Conservation (phyloP, 2,113 vertebrate species). For the Engystomops pustulosus region DNA sequence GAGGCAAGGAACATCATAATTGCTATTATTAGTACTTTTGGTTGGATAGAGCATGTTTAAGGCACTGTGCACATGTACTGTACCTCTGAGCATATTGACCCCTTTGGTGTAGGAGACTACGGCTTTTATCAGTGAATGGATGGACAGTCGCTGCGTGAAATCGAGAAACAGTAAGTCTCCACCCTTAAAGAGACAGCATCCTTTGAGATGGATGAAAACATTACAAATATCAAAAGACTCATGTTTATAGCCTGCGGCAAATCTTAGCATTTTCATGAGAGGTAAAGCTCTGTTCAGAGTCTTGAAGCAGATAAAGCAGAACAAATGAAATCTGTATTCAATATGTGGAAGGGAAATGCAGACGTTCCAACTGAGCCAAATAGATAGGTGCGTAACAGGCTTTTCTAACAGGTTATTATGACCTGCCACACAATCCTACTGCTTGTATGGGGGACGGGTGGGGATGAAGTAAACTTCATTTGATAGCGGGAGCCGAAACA, state of each 20-base stretch:
- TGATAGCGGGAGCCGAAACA: background rate
- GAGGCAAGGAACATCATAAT: no score
- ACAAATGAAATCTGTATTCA: constrained; percentile 43
- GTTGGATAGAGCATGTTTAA: background rate
- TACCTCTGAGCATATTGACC: constrained; percentile 2
- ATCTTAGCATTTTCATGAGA: background rate
- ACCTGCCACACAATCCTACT: constrained; percentile 25
- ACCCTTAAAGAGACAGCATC: constrained; percentile 34
- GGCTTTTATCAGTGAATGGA: background rate
- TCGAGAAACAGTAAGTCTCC: background rate
- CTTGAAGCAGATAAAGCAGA: constrained; percentile 4
- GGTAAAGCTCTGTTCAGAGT: constrained; percentile 2
- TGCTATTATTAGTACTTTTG: no score
- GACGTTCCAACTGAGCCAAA: constrained; percentile 30
- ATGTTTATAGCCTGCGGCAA: constrained; percentile 44
- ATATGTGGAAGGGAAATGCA: background rate
- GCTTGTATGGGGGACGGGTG: background rate
- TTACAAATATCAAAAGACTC: constrained; percentile 51
- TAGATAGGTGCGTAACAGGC: background rate
- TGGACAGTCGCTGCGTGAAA: background rate
- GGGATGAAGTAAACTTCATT: background rate
- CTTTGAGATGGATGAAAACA: constrained; percentile 54
- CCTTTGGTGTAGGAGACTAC: background rate
- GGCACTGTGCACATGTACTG: background rate
- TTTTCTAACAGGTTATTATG: constrained; percentile 33